Evolutionary conservation across 2,888 invertebrate species (phyloP).

Genomic region (Electrophaes corylata): DNA sequence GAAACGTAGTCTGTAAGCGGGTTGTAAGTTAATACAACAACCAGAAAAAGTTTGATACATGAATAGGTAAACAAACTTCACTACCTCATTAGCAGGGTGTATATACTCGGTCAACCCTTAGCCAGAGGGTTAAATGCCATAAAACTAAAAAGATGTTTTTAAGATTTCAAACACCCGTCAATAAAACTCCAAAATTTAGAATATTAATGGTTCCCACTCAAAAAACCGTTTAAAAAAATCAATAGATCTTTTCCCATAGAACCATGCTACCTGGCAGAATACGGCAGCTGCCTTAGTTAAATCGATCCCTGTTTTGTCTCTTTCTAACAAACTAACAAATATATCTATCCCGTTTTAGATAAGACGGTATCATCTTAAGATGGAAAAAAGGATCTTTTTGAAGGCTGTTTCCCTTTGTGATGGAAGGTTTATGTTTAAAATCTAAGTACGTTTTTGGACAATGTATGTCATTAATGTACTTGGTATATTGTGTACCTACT

Average conservation of each 20-base stretch:
- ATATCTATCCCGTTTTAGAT: conserved; percentile 54
- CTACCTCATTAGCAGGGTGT: not conserved
- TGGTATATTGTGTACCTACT: not conserved
- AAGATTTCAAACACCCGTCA: conserved; percentile 24
- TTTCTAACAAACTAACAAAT: conserved; percentile 41
- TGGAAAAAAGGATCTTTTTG: conserved; percentile 28
- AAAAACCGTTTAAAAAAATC: conserved; percentile 56
- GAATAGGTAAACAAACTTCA: not conserved
- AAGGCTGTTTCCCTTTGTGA: conserved; percentile 25
- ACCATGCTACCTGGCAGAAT: conserved; percentile 68
- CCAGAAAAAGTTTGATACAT: too few relatives aligned
- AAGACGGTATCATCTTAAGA: conserved; percentile 51
- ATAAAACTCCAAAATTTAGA: conserved; percentile 25
- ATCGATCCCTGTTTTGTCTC: conserved; percentile 63
- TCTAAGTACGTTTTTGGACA: conserved; percentile 10
- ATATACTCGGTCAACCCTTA: not conserved
- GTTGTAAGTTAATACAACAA: too few relatives aligned
- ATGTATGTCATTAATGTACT: not conserved
- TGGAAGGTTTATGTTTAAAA: conserved; percentile 14
- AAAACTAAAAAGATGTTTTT: conserved; percentile 16
- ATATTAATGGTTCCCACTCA: conserved; percentile 40
- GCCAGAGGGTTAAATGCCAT: conserved; percentile 16
- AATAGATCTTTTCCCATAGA: conserved; percentile 62
- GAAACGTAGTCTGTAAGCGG: too few relatives aligned
- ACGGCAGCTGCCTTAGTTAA: conserved; percentile 73